Base-by-base conservation (phyloP, 2,797 vertebrate genomes). In the Gymnocypris eckloni region DNA sequence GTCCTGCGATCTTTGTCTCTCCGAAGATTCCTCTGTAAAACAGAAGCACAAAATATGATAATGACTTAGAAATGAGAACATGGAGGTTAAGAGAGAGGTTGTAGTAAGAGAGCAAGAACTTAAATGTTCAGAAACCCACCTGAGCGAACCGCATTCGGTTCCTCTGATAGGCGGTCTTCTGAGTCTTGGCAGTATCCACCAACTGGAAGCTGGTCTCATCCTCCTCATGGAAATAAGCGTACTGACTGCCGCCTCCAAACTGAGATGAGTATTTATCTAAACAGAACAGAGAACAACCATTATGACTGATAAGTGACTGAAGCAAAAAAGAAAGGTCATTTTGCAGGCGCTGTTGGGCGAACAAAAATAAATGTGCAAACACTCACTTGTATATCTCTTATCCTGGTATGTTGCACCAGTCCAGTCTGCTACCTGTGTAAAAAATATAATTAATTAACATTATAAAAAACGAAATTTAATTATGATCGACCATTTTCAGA, bases 321-420 rank as follows among this genome's bases (percentile, higher is more conserved):
- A 28, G 4, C 45, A 52, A 67, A 22, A 76, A 33, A 84, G 9
- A 81, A 37, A 50, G 28, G 18, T 43, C 2, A 18, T 39, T 22
- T 12, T 9, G 4, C 1, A 77, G 54, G 2, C 18, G 16, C 5
- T 15, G n/a, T 20, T 66, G 18, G 37, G 33, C 2, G 18, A 25
- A 25, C 11, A 18, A 59, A n/a, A 25, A 66, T 12, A 6, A n/a
- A 75, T 52, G 7, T 33, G 33, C 12, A 70, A 64, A 79, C 52
- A 95, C 97, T 92, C 93, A 99, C 98, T 99, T 67, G 98, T 99
- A 87, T 99, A 99, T 95, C 98, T 95, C 93, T 99, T 99, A 93
- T 99, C 98, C 89, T 99, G 98, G 85, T 99, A 99, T 0, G 98
- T 99, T 15, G 98, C 98, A 89, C 98, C 98, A 0, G 98, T 99